Base-by-base conservation (phyloP, 37 sponge, comb jelly and placozoan genomes). In the Halichondria panicea region DNA sequence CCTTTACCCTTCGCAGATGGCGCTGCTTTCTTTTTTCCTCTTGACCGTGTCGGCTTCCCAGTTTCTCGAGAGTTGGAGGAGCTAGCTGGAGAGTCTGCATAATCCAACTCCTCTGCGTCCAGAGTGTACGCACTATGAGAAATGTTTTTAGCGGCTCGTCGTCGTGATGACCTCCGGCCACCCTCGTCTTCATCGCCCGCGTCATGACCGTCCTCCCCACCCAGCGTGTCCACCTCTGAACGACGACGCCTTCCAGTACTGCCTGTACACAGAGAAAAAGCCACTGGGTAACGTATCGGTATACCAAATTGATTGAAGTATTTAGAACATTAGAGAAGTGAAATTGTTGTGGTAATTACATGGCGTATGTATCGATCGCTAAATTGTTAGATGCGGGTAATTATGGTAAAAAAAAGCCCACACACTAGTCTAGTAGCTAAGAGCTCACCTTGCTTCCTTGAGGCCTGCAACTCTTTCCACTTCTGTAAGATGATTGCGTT, bases 401-500 rank as follows among this genome's bases (percentile, higher is more conserved):
- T n/a, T n/a, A n/a, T n/a, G 12, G 37, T 63, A 30, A 4, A 63
- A 63, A 63, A 21, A 3, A 63, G 6, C 65, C 33, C 38, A 63
- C 38, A 18, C 37, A 5, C 34, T n/a, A 6, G 24, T n/a, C n/a
- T n/a, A n/a, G n/a, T n/a, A n/a, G n/a, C n/a, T n/a, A n/a, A n/a
- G n/a, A n/a, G n/a, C n/a, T n/a, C 34, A 34, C 54, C 55, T 12
- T 55, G 48, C 55, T 70, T 60, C 30, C 77, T 68, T 43, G 70
- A 41, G 0, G 68, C 70, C 61, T 84, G 73, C 57, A 89, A 38
- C 0, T 58, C 61, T 19, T 81, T 82, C 91, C 91, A 90, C 27
- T 80, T 80, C 27, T 42, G 55, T 40, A 70, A 81, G 53, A 84
- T 80, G 27, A 90, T 70, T 5, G 70, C 19, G 52, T 80, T 84